Conservation (phyloP, 1,140 invertebrate species). For the Radopholus similis region DNA sequence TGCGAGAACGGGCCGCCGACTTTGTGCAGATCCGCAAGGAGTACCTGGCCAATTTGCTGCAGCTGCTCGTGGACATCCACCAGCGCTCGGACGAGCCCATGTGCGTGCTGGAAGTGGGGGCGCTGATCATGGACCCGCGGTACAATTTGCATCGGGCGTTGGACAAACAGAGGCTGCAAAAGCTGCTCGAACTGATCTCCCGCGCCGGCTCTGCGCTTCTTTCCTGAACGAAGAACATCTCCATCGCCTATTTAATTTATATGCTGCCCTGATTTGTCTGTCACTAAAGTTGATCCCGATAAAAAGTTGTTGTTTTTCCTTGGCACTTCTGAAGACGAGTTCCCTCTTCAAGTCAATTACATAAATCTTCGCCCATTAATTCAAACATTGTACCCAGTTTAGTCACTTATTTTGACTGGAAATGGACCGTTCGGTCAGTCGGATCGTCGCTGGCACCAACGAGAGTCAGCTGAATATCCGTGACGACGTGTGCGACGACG, state of each 20-base stretch:
- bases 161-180: conserved; percentile 21
- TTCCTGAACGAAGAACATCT: no score
- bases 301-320: neutral
- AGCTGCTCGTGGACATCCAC: conserved; percentile 31
- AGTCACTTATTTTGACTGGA: neutral
- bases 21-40: conserved; percentile 28
- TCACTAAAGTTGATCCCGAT: neutral
- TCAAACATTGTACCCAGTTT: no score
- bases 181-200: conserved; percentile 14
- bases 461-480: conserved; percentile 5
- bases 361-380: neutral
- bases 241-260: neutral
- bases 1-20: conserved; percentile 16
- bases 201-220: conserved; percentile 3
- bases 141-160: conserved; percentile 22
- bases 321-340: no score
- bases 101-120: conserved; percentile 34
- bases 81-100: conserved; percentile 25
- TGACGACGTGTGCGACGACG: neutral
- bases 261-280: neutral
- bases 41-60: conserved; percentile 29
- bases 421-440: neutral
- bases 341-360: neutral
- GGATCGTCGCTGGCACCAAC: neutral
- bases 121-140: conserved; percentile 30